Conservation (phyloP, 1,140 invertebrate genomes). For the Macrosteles quadrilineatus region DNA sequence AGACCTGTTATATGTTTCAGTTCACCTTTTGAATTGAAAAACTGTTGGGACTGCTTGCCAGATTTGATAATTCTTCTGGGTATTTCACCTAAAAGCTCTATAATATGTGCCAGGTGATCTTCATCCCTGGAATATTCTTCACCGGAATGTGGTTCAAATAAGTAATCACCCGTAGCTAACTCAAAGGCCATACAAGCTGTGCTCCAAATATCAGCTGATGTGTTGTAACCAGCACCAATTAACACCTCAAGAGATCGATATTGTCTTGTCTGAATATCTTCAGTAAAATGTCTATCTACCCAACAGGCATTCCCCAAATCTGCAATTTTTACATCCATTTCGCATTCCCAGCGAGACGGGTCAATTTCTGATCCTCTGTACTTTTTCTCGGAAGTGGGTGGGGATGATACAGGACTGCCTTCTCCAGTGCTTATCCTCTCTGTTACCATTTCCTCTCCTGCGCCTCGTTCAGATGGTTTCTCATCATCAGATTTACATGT, state of each 20-base stretch:
- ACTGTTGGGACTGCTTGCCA: slow-evolving; percentile 90
- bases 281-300: slow-evolving; percentile 94
- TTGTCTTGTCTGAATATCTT: slow-evolving; percentile 99
- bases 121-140: slow-evolving; percentile 90
- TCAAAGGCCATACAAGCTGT: slow-evolving; percentile 99
- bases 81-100: slow-evolving; percentile 95
- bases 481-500: slow-evolving; percentile 28
- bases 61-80: slow-evolving; percentile 85
- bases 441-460: slow-evolving; percentile 32
- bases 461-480: slow-evolving; percentile 33
- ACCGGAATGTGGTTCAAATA: slow-evolving; percentile 97
- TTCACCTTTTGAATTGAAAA: slow-evolving; percentile 92
- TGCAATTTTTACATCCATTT: slow-evolving; percentile 92
- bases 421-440: slow-evolving; percentile 35
- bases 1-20: slow-evolving; percentile 88
- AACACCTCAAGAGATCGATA: slow-evolving; percentile 96
- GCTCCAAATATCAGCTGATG: slow-evolving; percentile 97
- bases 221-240: slow-evolving; percentile 89
- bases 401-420: slow-evolving; percentile 35
- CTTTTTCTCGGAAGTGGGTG: slow-evolving; percentile 36
- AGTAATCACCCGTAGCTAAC: slow-evolving; percentile 96
- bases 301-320: slow-evolving; percentile 99
- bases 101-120: slow-evolving; percentile 98
- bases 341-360: slow-evolving; percentile 81
- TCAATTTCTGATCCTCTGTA: slow-evolving; percentile 54